A percentile compares a stretch with the other conserved stretches of the same genome.
These are phyloP conservation scores for Tribolium castaneum DNA, from an alignment of 1,140 invertebrate species.

Conservation along the genomic window DNA sequence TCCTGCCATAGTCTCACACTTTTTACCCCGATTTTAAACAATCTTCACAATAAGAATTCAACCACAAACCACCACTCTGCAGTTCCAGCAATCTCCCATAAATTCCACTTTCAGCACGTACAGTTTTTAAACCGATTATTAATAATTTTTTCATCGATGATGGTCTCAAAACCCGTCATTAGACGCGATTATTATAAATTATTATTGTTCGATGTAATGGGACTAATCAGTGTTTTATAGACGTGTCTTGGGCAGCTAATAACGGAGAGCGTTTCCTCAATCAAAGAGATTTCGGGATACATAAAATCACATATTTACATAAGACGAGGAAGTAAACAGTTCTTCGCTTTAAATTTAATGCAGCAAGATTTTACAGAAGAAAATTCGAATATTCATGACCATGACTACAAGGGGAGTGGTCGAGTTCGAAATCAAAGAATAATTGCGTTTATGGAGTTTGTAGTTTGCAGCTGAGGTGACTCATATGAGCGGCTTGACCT, in stretches of 20 bases:
- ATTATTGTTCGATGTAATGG: not conserved
- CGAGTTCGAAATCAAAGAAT: too few relatives aligned
- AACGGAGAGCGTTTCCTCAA: not conserved
- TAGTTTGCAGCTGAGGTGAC: too few relatives aligned
- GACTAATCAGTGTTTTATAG: not conserved
- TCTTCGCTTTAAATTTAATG: not conserved
- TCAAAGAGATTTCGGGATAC: not conserved
- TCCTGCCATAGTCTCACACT: constrained; percentile 3
- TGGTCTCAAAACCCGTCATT: not conserved
- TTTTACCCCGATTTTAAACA: not conserved
- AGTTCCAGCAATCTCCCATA: not conserved
- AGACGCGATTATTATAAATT: constrained; percentile 15
- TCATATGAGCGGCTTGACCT: too few relatives aligned
- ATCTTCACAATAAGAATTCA: not conserved
- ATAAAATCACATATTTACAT: not conserved
- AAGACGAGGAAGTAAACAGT: not conserved
- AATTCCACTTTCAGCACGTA: constrained; percentile 16
- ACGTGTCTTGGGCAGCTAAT: not conserved
- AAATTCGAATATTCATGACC: too few relatives aligned
- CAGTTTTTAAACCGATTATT: constrained; percentile 12
- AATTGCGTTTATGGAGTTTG: too few relatives aligned
- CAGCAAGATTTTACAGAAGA: too few relatives aligned
- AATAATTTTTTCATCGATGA: constrained; percentile 7
- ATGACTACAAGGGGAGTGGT: too few relatives aligned
- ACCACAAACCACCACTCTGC: not conserved